Evolutionary conservation across 1,140 invertebrate species (phyloP), one percentile per base, ranked within the genome.

Genomic region (Diorhabda sublineata): DNA sequence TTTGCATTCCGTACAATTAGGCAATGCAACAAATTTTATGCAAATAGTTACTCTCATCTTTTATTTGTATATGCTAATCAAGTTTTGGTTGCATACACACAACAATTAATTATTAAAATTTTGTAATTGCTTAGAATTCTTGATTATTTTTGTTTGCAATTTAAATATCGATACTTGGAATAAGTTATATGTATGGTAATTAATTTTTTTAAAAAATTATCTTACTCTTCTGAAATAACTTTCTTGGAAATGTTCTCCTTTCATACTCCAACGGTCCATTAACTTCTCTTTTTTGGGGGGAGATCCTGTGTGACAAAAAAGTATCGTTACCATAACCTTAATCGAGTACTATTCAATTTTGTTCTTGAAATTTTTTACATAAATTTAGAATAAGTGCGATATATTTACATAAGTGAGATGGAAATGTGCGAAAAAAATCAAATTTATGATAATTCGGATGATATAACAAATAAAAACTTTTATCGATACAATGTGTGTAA

Each of bases 231-330:
- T 90, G 79, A 92, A 84, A 67, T 89, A 89, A 58, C 90, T 91
- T 83, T 92, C 90, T 82, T 90, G 89, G 73, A 90, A 87, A 78
- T 84, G 85, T 75, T 85, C 84, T 83, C 87, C 83, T 79, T 85
- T 86, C 80, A 86, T 87, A 75, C 84, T 85, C 77, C 87, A 83
- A 76, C 89, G 88, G 81, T 90, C 90, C 78, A 88, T 88, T 82
- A 92, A 83, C 83, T 90, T 90, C 83, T 89, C 88, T 81, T 86
- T 89, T 84, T 91, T 91, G 81, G 90, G 89, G 69, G 90, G 89
- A 71, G 90, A 89, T 80, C 90, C 90, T 92, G 84, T 69, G 67
- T 57, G 64, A 66, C 9, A 66, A 44, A 8, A 63, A 9, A 63
- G 45, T n/a, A 63, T 6, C 52, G 52, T 7, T 56, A 56, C 6